Base-by-base conservation (phyloP, 1,140 invertebrate genomes). In the Colletes gigas region DNA sequence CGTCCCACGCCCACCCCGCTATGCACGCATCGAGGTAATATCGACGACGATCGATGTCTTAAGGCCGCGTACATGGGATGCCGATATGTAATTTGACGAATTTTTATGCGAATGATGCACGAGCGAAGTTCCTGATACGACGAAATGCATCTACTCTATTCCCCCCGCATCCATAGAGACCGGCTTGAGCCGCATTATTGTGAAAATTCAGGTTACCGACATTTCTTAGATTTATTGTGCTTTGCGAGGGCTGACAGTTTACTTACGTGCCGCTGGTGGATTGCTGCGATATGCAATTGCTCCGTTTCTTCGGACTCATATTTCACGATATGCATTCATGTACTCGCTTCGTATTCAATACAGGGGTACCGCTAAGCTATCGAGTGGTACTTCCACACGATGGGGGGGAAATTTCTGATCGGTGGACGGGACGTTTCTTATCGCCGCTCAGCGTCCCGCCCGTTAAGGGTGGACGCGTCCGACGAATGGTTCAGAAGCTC, bases 191-290 rank as follows among this genome's bases (percentile, higher is more conserved):
- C 63, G 71, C 70, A 81, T 84, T 81, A 84, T 80, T 30, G 78
- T 54, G 71, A 67, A 81, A 81, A 75, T 84, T 79, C 71, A 72
- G 71, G 77, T 68, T 84, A 84, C 71, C 79, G 82, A 79, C 72
- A 81, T 84, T 81, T 84, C 82, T 65, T 83, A 78, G 82, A 85
- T 84, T 85, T 85, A 85, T 85, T 85, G 82, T 78, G 50, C 76
- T 69, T 59, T 44, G 66, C 83, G 69, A 72, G 78, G 44, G 83
- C 71, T 85, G 83, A 85, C 82, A 85, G 82, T 85, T 68, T 81
- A 85, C 83, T 85, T 84, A 85, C 82, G 83, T 81, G 72, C 69
- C 79, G 71, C 54, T 54, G 17, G 77, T 72, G 82, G 72, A 84
- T 81, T 44, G 67, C 60, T 41, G 62, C 66, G 52, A 78, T 83